Base-by-base conservation (phyloP, 2,888 invertebrate genomes). In the Polyommatus iphigenia region DNA sequence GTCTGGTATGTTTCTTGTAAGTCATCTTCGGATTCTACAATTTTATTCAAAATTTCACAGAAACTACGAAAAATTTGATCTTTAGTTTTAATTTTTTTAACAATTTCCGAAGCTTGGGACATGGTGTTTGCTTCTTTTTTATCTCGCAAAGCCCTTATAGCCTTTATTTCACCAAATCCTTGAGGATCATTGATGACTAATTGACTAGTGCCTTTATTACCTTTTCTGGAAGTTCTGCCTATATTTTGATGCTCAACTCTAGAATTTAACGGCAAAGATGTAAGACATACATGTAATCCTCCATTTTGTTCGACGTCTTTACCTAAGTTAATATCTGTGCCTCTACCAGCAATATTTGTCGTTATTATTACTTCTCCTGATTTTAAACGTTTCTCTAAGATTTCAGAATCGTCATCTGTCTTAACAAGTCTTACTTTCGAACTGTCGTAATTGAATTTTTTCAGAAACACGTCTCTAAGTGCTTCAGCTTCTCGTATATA, bases 261-360 rank as follows among this genome's bases (percentile, higher is more conserved):
- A 10, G 79, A 78, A 59, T 80, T 80, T 7, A 73, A 75, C 1
- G 80, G 80, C 29, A 80, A 72, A 71, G 79, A 80, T 41, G 79
- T 79, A 24, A 80, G 62, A 57, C 80, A 80, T 10, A 80, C 79
- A 54, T 80, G 80, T 62, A 80, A 75, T 8, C 80, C 80, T 20
- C 80, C 80, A 62, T 80, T 80, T 29, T 77, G 54, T 71, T 80
- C 79, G 20, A 79, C 76, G 1, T 41, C n/a, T 54, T 78, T 67
- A 20, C 67, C 73, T 73, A 79, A 57, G 76, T 79, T 79, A 71
- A 80, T 77, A 73, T 80, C 80, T 13, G 80, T 79, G n/a, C 80
- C 80, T 72, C 80, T 71, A 13, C 80, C 80, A n/a, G 80, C 80
- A 18, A 80, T 80, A 62, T 80, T 80, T 13, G 80, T 80, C 3